Conservation (phyloP, 64 coral and sea anemone species). For the Cladopsammia gracilis region DNA sequence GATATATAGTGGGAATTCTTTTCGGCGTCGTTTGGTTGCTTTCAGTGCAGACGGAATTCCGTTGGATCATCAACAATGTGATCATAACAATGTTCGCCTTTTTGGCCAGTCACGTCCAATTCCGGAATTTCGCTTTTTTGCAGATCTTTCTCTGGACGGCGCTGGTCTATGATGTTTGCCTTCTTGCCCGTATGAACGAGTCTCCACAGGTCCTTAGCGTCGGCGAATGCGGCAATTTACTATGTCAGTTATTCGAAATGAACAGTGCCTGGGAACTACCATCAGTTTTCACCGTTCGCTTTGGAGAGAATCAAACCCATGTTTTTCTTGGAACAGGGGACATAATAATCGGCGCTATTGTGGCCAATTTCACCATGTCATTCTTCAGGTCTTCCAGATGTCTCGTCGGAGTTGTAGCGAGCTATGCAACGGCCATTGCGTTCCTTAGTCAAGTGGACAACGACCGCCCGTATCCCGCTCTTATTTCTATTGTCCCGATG, state of each 20-base stretch:
- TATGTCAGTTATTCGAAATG: conserved; percentile 94
- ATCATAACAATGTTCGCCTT: conserved; percentile 95
- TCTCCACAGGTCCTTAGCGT: conserved; percentile 86
- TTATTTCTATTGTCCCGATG: conserved; percentile 90
- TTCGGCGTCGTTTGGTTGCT: conserved; percentile 73
- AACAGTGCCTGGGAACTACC: conserved; percentile 94
- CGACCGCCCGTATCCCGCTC: conserved; percentile 82
- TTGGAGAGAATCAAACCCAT: conserved; percentile 79
- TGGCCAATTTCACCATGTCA: conserved; percentile 93
- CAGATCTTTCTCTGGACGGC: conserved; percentile 99
- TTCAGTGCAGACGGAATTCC: conserved; percentile 77
- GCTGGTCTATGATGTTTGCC: conserved; percentile 90
- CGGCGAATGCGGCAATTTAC: conserved; percentile 83
- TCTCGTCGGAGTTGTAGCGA: conserved; percentile 77
- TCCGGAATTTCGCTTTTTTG: conserved; percentile 94
- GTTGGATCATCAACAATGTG: conserved; percentile 92
- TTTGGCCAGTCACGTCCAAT: conserved; percentile 88
- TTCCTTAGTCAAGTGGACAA: conserved; percentile 88
- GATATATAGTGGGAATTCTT: conserved; percentile 61
- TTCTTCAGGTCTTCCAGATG: conserved; percentile 97
- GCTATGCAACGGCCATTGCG: conserved; percentile 87
- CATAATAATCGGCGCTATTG: conserved; percentile 90
- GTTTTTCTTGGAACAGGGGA: conserved; percentile 97
- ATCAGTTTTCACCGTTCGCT: conserved; percentile 88
- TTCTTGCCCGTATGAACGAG: conserved; percentile 81